phyloP scores from a whole-genome alignment of 1,140 invertebrate species.

The Cydia splendana region DNA sequence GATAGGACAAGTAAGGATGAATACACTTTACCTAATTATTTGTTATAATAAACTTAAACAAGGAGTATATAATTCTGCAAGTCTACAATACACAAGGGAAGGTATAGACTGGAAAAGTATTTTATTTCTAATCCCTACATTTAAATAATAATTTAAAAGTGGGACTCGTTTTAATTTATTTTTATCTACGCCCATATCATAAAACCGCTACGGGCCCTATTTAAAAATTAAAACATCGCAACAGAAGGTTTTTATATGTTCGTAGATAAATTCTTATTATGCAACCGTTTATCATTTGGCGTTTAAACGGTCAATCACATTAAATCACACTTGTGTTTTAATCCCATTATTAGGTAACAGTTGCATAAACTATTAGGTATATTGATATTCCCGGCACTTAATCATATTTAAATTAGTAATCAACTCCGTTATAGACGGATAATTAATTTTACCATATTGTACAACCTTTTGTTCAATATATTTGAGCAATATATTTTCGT shows the following conservation, averaged over 20 bases:
- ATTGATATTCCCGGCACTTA: background rate
- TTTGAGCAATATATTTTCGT: too few species aligned
- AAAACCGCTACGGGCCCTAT: background rate
- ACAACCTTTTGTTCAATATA: background rate
- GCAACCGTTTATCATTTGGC: background rate
- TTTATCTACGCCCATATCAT: conserved; percentile 2
- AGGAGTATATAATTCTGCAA: conserved; percentile 25
- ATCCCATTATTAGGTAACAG: background rate
- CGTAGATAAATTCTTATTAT: background rate
- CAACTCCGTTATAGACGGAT: background rate
- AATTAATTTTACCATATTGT: background rate
- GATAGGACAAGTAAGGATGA: too few species aligned
- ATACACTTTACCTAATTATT: background rate
- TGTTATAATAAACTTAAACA: conserved; percentile 13
- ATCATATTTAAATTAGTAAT: background rate
- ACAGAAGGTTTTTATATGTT: background rate
- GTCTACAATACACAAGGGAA: background rate
- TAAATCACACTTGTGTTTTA: background rate
- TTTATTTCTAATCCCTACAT: conserved; percentile 7
- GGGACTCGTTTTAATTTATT: background rate
- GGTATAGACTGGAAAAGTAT: background rate
- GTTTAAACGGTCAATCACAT: background rate
- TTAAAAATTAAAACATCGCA: background rate
- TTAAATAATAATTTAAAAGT: conserved; percentile 15
- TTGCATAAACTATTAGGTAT: background rate